Evolutionary conservation across 2,888 invertebrate genomes (phyloP).

Genomic region (Selenia dentaria): DNA sequence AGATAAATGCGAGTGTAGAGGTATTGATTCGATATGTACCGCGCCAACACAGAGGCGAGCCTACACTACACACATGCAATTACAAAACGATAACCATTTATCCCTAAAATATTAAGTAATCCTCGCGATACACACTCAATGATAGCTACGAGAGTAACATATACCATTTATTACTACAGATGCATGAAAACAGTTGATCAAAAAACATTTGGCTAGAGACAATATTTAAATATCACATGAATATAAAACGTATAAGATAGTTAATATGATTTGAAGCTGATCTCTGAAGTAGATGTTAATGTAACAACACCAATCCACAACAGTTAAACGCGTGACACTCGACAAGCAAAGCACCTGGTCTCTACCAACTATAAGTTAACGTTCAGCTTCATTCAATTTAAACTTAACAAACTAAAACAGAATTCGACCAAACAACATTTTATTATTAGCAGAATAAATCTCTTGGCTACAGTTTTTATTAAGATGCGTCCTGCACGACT

Average conservation of each 20-base stretch:
- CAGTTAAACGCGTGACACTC: too few species aligned
- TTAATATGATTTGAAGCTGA: too few species aligned
- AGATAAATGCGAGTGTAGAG: constrained; percentile 14
- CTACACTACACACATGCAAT: constrained; percentile 7
- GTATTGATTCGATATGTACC: constrained; percentile 21
- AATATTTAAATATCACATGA: neutral
- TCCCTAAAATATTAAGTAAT: constrained; percentile 18
- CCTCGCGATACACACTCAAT: constrained; percentile 25
- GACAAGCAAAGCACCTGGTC: too few species aligned
- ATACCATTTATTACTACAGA: constrained; percentile 1
- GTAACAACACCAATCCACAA: too few species aligned
- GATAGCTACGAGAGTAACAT: constrained; percentile 6
- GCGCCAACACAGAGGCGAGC: constrained; percentile 8
- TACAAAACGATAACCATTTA: constrained; percentile 3
- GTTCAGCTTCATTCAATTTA: too few species aligned
- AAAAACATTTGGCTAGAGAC: neutral
- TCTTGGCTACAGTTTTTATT: too few species aligned
- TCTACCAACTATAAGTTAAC: too few species aligned
- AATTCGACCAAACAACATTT: too few species aligned
- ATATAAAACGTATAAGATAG: neutral
- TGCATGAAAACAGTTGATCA: neutral
- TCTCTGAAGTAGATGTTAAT: too few species aligned
- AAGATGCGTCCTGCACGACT: too few species aligned
- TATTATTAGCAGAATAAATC: too few species aligned
- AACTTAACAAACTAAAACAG: too few species aligned